Percentiles rank a stretch among this genome's conserved stretches.
phyloP scores from a whole-genome alignment of 2,888 invertebrate genomes.

The Vannuccia rotundouncinata region DNA sequence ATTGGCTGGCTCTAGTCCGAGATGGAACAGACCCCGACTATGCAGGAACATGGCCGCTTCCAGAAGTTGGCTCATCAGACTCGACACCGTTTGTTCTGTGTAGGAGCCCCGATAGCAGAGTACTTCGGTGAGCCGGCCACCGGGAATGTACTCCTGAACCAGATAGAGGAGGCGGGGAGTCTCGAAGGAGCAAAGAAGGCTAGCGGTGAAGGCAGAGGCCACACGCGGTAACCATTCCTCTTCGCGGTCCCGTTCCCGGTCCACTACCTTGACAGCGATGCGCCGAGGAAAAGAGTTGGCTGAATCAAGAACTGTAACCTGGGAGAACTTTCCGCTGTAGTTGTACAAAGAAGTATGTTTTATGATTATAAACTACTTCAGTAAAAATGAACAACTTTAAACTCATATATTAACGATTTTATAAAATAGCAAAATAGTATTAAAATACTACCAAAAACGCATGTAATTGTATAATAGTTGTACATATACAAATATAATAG shows the following conservation, averaged over 20 bases:
- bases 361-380: too few species aligned
- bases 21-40: neutral
- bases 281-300: neutral
- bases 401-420: neutral
- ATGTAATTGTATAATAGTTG: too few species aligned
- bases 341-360: too few species aligned
- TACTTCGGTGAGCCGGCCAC: neutral
- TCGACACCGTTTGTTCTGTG: neutral
- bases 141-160: neutral
- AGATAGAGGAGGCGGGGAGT: neutral
- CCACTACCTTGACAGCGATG: neutral
- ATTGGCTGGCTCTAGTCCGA: neutral
- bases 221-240: neutral
- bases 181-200: neutral
- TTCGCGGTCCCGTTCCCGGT: neutral
- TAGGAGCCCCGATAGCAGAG: neutral
- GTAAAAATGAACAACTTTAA: neutral
- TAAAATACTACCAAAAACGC: neutral
- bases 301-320: neutral
- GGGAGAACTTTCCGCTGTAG: neutral
- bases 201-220: neutral
- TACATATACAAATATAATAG: too few species aligned
- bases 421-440: neutral
- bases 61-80: neutral
- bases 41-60: neutral